These are phyloP conservation scores for Ispidina lecontei DNA, from an alignment of 2,797 vertebrate genomes.

Conservation along the genomic window DNA sequence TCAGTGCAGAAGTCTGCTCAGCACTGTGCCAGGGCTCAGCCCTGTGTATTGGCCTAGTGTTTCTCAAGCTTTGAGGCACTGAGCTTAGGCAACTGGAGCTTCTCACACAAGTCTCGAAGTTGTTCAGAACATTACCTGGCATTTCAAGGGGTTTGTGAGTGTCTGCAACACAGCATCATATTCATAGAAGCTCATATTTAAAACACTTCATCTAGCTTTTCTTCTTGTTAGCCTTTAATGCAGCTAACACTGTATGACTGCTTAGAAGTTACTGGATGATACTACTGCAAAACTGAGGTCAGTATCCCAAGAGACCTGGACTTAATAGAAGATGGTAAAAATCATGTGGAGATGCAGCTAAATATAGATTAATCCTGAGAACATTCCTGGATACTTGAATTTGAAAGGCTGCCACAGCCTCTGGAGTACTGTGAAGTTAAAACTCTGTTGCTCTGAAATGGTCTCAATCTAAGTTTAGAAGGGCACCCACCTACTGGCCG, in stretches of 20 bases:
- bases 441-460: neutral
- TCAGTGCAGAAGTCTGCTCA: neutral
- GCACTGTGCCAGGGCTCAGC: neutral
- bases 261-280: constrained; percentile 31
- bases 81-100: neutral
- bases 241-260: neutral
- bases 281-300: constrained; percentile 56
- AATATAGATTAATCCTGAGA: constrained; percentile 66
- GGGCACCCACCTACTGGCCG: constrained; percentile 36
- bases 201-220: neutral
- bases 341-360: constrained; percentile 43
- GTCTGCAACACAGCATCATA: neutral
- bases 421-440: neutral
- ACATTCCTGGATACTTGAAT: constrained; percentile 58
- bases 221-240: neutral
- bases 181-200: neutral
- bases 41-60: neutral
- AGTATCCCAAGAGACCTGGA: constrained; percentile 31
- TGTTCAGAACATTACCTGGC: neutral
- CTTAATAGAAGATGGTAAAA: constrained; percentile 32
- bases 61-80: neutral
- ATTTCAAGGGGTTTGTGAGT: neutral
- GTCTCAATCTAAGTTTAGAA: constrained; percentile 21
- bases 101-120: neutral
- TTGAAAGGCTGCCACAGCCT: constrained; percentile 53